Evolutionary conservation across 2,797 vertebrate species (phyloP), one percentile per base, ranked within the genome.

Genomic region (Tragopan temminckii): DNA sequence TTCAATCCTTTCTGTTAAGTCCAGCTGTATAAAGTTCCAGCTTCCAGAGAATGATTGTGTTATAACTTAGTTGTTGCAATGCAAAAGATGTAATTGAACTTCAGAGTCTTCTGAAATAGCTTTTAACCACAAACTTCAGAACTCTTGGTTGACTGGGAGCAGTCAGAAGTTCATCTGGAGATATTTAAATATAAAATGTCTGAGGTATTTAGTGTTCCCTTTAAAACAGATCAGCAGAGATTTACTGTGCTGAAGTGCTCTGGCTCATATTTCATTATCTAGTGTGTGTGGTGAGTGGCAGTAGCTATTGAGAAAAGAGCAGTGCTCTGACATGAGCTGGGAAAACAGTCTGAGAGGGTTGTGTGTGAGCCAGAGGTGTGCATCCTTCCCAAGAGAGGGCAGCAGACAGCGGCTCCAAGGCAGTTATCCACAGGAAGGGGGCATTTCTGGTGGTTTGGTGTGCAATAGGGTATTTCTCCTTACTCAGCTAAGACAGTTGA

Each of bases 291-390:
- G 17, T 58, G 62, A 58, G 45, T 9, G 19, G 23, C 70, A 75
- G 46, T n/a, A 75, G 48, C 36, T 42, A 1, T 31, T 42, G 55
- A 42, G 40, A 50, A 67, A 67, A 58, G 52, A 70, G 0, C 31
- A 7, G 8, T 71, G 11, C 36, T 81, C 40, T 40, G 58, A 15
- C 29, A 42, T 61, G 20, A 53, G 16, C 23, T 58, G 63, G 7
- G 8, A 10, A 27, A 19, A 62, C 20, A 20, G 8, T 75, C 33
- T 40, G 24, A 52, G 58, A 29, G 15, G 70, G 40, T 21, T 79
- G 25, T 75, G 7, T 7, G 0, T 52, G 80, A 61, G 5, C 33
- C 11, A 16, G 66, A 61, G 31, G 43, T 35, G 4, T 0, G 0
- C 66, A 42, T 64, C 35, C 45, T 85, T 7, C 21, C 88, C 85